These are phyloP conservation scores for Plecturocebus donacophilus DNA, from an alignment of 2,113 vertebrate species.

Conservation along the genomic window DNA sequence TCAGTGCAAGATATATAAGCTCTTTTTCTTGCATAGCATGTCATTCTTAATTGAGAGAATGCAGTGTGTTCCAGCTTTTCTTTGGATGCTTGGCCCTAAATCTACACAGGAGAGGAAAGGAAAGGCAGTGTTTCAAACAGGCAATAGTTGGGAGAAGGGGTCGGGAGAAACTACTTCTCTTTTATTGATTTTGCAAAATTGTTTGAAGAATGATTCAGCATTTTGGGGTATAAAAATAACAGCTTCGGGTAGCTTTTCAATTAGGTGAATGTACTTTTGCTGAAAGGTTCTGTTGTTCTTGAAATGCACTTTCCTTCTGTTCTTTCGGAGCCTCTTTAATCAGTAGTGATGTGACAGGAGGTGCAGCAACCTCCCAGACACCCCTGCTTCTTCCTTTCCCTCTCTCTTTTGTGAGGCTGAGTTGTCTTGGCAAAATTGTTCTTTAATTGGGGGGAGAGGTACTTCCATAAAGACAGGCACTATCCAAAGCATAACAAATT, in stretches of 20 bases:
- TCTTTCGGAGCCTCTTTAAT: constrained; percentile 54
- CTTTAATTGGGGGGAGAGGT: constrained; percentile 61
- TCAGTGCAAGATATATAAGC: neutral
- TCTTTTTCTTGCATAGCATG: neutral
- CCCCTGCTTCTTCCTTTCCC: neutral
- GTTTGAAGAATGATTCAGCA: constrained; percentile 59
- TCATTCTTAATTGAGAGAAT: constrained; percentile 61
- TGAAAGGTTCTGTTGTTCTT: constrained; percentile 38
- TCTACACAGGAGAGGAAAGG: neutral
- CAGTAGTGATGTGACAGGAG: constrained; percentile 45
- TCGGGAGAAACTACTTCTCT: constrained; percentile 23
- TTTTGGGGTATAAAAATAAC: constrained; percentile 70
- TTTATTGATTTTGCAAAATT: constrained; percentile 70
- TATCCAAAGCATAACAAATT: constrained; percentile 40
- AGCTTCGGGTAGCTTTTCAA: constrained; percentile 23
- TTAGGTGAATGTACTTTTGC: neutral
- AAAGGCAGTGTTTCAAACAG: neutral
- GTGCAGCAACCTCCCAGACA: constrained; percentile 17
- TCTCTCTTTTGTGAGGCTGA: neutral
- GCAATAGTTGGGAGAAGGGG: constrained; percentile 21
- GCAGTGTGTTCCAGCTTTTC: neutral
- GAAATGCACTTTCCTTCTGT: constrained; percentile 52
- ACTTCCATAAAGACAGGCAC: neutral
- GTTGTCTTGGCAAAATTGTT: neutral
- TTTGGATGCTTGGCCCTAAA: neutral